Evolutionary conservation across 2,113 vertebrate genomes (phyloP), one percentile per base, ranked within the genome.

Genomic region (Cervus canadensis): DNA sequence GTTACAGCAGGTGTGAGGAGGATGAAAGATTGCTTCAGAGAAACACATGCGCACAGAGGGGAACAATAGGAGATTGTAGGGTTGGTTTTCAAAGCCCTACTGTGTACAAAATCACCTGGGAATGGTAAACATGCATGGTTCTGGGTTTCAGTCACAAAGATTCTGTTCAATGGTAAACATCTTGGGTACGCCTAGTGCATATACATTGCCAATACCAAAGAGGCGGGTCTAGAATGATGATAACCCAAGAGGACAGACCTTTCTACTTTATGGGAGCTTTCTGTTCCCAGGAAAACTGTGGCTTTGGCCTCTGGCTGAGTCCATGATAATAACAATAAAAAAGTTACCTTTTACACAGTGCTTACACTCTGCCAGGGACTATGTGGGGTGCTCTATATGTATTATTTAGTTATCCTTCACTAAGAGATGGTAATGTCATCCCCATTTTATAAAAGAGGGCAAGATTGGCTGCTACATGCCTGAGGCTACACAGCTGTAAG

Each of bases 391-490:
- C 5, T 87, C 12, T 5, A 9, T 50, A 36, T 4, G 16, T 21
- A 85, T 71, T 50, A 85, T 26, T 90, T 93, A 82, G 36, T 86
- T 82, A 43, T 36, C 19, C 50, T 78, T 84, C 43, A 87, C 23
- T 67, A 56, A n/a, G 60, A 54, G 40, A 57, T 33, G 67, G 26
- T 74, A 85, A 36, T 87, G 25, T 52, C 54, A 8, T 43, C 14
- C 6, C 12, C 33, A 10, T 15, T 96, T 91, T 79, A 93, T 50
- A 62, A 95, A 57, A 84, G 50, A 71, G 7, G 21, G 28, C 45
- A 16, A 43, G 26, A 60, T 17, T 83, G 43, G n/a, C 30, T 45
- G 36, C 62, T 78, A 56, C 0, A 0, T 50, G 30, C 81, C 86
- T 43, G 71, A 74, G 59, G 52, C 52, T 62, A 48, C 21, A 33